Base-by-base conservation (phyloP, 2,888 invertebrate species). In the Epinotia bilunana region DNA sequence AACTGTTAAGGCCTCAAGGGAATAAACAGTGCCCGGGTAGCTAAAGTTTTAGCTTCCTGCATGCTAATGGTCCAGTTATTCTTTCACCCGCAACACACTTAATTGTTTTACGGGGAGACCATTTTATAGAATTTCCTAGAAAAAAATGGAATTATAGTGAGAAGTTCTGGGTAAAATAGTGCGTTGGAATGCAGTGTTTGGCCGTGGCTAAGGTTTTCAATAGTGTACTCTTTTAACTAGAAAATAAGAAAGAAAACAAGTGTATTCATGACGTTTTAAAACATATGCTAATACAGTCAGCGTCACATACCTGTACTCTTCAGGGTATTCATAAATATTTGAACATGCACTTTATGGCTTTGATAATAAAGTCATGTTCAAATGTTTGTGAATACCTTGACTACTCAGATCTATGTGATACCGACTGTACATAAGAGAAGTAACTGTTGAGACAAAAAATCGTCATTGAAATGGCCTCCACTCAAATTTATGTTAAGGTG, bases 81-180 rank as follows among this genome's bases (percentile, higher is more conserved):
- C 73, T 69, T 62, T 63, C 20, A 69, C 46, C 28, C 39, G 23
- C 62, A 58, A 63, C 68, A 67, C 43, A 63, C 69, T 74, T 69
- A 74, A 74, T 69, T 69, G 74, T 74, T 74, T 74, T 57, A 69
- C 68, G 62, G 62, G 46, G 53, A 53, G 39, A n/a, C 53, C 62
- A 55, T 73, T 73, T 69, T 46, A 16, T 55, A 18, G 55, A 49
- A 63, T 69, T 69, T 63, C 58, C 23, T 46, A 43, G 74, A 55
- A 68, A 73, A 49, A 74, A 74, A 63, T 16, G 43, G 63, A 62
- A 23, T 64, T 55, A 28, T 58, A 72, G 46, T 64, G n/a, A 39
- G 5, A 13, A 33, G 28, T 53, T 61, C 16, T 33, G 16, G 61
- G 73, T 28, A 64, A 43, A 61, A 39, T 23, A 64, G 53, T 67